phyloP scores from a whole-genome alignment of 2,797 vertebrate genomes.

The Aplochiton taeniatus region DNA sequence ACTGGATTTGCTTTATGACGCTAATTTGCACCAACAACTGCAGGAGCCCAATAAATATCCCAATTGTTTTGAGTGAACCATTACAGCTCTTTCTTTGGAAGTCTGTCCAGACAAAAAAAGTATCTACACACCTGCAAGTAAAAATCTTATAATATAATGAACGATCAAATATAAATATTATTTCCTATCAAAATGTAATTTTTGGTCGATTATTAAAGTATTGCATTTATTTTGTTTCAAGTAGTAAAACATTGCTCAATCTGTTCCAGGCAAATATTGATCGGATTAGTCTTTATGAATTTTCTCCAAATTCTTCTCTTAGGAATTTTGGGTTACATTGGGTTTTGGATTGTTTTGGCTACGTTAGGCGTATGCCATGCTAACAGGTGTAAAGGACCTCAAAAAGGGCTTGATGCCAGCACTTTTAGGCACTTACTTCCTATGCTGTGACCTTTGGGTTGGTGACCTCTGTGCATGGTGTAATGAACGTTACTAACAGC shows the following conservation, averaged over 20 bases:
- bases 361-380: slow-evolving; percentile 32
- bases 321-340: slow-evolving; percentile 28
- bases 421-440: slow-evolving; percentile 77
- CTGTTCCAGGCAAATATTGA: slow-evolving; percentile 5
- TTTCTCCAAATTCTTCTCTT: slow-evolving; percentile 41
- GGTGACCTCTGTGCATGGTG: slow-evolving; percentile 78
- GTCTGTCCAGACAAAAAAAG: no score
- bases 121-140: no score
- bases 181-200: no score
- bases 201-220: no score
- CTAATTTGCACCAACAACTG: no score
- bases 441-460: slow-evolving; percentile 73
- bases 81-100: no score
- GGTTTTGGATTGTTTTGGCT: slow-evolving; percentile 52
- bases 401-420: slow-evolving; percentile 40
- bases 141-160: no score
- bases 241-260: slow-evolving; percentile 4
- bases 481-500: slow-evolving; percentile 83
- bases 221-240: background rate
- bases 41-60: no score
- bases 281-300: background rate
- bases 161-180: no score
- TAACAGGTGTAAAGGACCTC: slow-evolving; percentile 63
- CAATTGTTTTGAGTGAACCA: no score
- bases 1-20: no score